These are phyloP conservation scores for Phocides pigmalion DNA, from an alignment of 1,140 invertebrate species.

Conservation along the genomic window DNA sequence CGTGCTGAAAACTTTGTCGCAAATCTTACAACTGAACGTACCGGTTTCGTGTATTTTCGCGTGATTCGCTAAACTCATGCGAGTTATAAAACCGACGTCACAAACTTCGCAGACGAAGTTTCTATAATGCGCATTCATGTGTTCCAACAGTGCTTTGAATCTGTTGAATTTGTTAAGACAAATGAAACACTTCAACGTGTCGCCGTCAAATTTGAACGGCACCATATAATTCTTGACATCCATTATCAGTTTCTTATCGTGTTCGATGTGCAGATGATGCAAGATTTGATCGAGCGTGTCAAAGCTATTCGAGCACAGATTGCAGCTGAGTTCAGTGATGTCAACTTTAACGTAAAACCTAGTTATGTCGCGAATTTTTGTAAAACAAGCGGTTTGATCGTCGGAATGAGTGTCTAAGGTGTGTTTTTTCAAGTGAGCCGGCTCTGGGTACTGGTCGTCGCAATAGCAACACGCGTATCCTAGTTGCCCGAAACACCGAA, in stretches of 20 bases:
- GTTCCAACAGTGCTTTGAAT: conserved; percentile 40
- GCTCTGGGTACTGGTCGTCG: conserved; percentile 39
- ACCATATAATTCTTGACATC: conserved; percentile 46
- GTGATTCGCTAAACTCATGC: conserved; percentile 9
- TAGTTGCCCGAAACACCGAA: conserved; percentile 33
- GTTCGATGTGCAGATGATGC: not conserved
- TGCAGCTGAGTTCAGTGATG: conserved; percentile 9
- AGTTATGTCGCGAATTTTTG: conserved; percentile 40
- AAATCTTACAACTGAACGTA: conserved; percentile 26
- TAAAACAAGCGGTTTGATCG: conserved; percentile 24
- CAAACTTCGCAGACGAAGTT: conserved; percentile 50
- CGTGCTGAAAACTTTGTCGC: conserved; percentile 9
- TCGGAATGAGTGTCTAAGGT: conserved; percentile 34
- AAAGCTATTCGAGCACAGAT: not conserved
- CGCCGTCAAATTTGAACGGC: conserved; percentile 49
- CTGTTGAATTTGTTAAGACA: conserved; percentile 37
- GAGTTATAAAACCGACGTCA: conserved; percentile 50
- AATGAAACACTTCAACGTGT: conserved; percentile 33
- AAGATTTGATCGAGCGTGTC: not conserved
- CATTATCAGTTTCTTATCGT: conserved; percentile 8
- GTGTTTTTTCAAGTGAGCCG: conserved; percentile 49
- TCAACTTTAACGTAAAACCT: conserved; percentile 15
- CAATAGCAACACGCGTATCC: conserved; percentile 57
- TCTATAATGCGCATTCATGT: conserved; percentile 47
- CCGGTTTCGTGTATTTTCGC: conserved; percentile 29